A percentile compares a stretch with the other conserved stretches of the same genome.
Evolutionary conservation across 1,140 invertebrate genomes (phyloP).

Genomic region (Drosophila parvula): DNA sequence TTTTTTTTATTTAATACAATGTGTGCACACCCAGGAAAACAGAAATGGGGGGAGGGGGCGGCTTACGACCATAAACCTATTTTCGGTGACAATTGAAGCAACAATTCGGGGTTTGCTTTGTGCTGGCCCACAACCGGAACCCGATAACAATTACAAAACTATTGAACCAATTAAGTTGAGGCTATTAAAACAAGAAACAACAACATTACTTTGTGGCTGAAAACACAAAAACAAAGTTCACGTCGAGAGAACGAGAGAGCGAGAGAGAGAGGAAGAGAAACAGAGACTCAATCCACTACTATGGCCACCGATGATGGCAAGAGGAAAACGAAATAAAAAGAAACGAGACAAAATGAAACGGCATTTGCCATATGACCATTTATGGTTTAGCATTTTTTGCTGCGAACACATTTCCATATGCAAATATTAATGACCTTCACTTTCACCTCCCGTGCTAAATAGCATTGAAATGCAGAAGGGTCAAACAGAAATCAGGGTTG

Average conservation of each 20-base stretch:
- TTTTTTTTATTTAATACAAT: constrained; percentile 5
- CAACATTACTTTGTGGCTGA: constrained; percentile 37
- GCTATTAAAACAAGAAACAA: constrained; percentile 49
- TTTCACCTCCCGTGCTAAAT: constrained; percentile 66
- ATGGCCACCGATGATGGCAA: constrained; percentile 54
- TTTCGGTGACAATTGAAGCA: constrained; percentile 69
- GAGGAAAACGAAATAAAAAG: constrained; percentile 24
- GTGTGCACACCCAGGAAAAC: constrained; percentile 41
- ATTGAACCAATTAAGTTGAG: constrained; percentile 77
- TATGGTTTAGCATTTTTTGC: constrained; percentile 55
- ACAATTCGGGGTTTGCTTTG: constrained; percentile 28
- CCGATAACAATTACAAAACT: constrained; percentile 72
- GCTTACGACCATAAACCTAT: constrained; percentile 63
- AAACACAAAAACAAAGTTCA: constrained; percentile 24
- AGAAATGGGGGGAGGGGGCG: constrained; percentile 13
- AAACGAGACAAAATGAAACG: constrained; percentile 29
- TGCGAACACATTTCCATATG: constrained; percentile 75
- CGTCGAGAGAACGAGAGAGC: constrained; percentile 37
- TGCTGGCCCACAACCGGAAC: constrained; percentile 48
- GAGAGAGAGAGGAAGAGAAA: constrained; percentile 44
- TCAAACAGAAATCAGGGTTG: constrained; percentile 4
- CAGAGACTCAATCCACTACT: constrained; percentile 55
- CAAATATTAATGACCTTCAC: constrained; percentile 82
- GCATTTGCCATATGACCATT: constrained; percentile 61
- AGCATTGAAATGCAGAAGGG: constrained; percentile 41